These are phyloP conservation scores for Mungos mungo DNA, from an alignment of 2,113 vertebrate genomes.

Conservation along the genomic window DNA sequence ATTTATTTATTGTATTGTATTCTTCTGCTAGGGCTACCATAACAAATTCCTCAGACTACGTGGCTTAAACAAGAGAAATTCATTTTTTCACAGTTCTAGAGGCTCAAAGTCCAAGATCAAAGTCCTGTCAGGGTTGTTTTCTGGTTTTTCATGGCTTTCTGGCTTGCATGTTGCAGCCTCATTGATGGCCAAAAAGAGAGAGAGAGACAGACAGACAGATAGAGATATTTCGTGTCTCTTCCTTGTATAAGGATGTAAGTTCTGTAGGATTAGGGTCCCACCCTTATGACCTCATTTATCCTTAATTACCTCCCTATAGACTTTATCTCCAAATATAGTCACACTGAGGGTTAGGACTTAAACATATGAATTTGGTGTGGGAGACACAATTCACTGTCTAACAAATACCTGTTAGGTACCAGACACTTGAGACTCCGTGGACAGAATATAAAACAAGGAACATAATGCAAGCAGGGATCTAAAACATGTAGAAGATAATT, in stretches of 20 bases:
- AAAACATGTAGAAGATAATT: not conserved
- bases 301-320: not conserved
- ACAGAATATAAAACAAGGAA: not conserved
- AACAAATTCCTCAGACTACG: not conserved
- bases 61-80: conserved; percentile 25
- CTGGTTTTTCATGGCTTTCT: not conserved
- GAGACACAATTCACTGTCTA: not conserved
- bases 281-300: not conserved
- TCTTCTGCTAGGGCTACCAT: not conserved
- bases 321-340: not conserved
- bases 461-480: not conserved
- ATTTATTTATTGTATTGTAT: not conserved
- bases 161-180: not conserved
- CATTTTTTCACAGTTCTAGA: not conserved
- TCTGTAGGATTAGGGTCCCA: not conserved
- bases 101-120: not conserved
- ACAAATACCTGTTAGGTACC: not conserved
- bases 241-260: not conserved
- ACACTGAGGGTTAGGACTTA: not conserved
- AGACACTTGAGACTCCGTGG: not conserved
- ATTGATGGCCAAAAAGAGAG: not conserved
- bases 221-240: not conserved
- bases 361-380: not conserved
- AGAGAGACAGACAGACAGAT: too few relatives aligned
- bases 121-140: not conserved